Evolutionary conservation across 2,113 vertebrate species (phyloP).

Genomic region (Potamarius usumacintae): DNA sequence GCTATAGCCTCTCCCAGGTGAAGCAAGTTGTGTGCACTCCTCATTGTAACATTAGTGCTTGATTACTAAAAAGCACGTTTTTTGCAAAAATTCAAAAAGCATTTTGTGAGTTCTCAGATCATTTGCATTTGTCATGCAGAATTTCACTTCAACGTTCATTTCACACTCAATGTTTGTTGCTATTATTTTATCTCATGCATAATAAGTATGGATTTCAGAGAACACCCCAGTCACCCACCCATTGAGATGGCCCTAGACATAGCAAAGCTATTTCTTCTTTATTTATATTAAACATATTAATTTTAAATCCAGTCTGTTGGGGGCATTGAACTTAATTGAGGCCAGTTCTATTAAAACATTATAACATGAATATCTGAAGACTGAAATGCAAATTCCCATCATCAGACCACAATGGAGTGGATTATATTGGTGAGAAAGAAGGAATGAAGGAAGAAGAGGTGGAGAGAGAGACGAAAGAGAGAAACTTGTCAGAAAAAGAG

Average conservation of each 20-base stretch:
- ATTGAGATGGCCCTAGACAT: neutral
- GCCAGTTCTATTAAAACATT: neutral
- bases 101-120: neutral
- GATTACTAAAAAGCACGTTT: neutral
- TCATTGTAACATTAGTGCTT: neutral
- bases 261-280: neutral
- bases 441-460: neutral
- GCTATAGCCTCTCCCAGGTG: neutral
- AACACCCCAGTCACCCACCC: neutral
- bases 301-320: neutral
- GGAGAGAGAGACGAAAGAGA: neutral
- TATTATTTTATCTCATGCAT: neutral
- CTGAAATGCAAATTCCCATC: neutral
- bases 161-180: neutral
- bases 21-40: neutral
- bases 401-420: neutral
- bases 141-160: neutral
- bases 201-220: neutral
- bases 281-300: neutral
- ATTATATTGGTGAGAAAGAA: neutral
- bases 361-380: neutral
- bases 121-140: neutral
- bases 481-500: neutral
- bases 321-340: neutral
- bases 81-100: neutral